Evolutionary conservation across 2,888 invertebrate genomes (phyloP), one percentile per base, ranked within the genome.

Genomic region (Chymomyza procnemis): DNA sequence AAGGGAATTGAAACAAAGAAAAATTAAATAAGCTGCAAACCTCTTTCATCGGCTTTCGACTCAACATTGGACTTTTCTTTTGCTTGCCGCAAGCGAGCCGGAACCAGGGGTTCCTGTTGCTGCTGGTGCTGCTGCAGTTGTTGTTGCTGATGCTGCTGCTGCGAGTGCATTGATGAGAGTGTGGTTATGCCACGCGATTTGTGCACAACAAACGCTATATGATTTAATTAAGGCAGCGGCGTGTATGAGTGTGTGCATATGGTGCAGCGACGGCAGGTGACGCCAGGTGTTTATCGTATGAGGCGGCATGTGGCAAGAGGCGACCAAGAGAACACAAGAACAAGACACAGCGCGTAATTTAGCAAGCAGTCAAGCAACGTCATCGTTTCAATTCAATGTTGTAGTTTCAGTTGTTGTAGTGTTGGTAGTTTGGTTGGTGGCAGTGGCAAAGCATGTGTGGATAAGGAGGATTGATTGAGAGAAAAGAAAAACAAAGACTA

Each of bases 121-220:
- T 77, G 79, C 34, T 74, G 74, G 21, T 71, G 61, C 8, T 63
- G 66, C 22, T 65, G 75, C 26, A 63, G 71, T n/a, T 72, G 72
- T 41, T 62, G 76, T 4, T 78, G 78, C 6, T 85, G 80, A 14
- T 79, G 80, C 16, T 79, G 81, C 64, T 87, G 89, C 71, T 88
- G 89, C 76, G 88, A 85, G 85, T 90, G 91, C 78, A 92, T 91
- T 48, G 95, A 94, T 90, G 94, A 94, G 74, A 95, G 90, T 22
- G 97, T 97, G 61, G 96, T 95, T 87, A 97, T 93, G 74, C 94
- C 95, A 85, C 94, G 93, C 58, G 95, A 95, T 76, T 95, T 93
- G 91, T 97, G 96, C 71, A 96, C 96, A 55, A 96, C 95, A 91
- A 96, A 97, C 73, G 90, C 91, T 91, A 79, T 66, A 66, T 71